Conservation (phyloP, 2,888 invertebrate species). For the Drosophila sordidula region DNA sequence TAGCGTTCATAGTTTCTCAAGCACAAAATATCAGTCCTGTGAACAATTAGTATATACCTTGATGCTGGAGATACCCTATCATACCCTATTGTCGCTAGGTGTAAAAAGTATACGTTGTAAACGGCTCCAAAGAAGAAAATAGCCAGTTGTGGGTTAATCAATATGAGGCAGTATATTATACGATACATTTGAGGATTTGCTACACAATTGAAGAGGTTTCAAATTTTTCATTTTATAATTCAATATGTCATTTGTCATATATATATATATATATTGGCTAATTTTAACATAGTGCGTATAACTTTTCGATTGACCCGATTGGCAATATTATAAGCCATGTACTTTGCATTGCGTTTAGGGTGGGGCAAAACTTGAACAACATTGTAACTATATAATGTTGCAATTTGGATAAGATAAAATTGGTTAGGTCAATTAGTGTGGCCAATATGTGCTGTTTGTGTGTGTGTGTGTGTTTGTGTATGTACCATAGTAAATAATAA, state of each 20-base stretch:
- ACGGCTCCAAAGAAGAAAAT: background rate
- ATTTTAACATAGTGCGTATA: constrained; percentile 17
- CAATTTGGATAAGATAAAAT: constrained; percentile 18
- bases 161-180: constrained; percentile 40
- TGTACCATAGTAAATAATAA: constrained; percentile 39
- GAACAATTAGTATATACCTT: no score
- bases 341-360: constrained; percentile 5
- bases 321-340: constrained; percentile 10
- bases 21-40: background rate
- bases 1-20: background rate
- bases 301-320: constrained; percentile 19
- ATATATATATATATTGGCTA: constrained; percentile 20
- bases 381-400: constrained; percentile 9
- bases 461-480: background rate
- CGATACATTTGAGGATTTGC: constrained; percentile 25
- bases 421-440: constrained; percentile 27
- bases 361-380: constrained; percentile 27
- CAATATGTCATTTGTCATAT: constrained; percentile 36
- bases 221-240: constrained; percentile 25
- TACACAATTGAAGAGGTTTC: constrained; percentile 17
- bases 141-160: constrained; percentile 18
- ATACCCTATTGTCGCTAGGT: background rate
- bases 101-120: background rate
- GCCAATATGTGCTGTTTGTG: background rate
- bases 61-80: no score